phyloP scores from a whole-genome alignment of 1,140 invertebrate genomes.

The Sycobia sp. region DNA sequence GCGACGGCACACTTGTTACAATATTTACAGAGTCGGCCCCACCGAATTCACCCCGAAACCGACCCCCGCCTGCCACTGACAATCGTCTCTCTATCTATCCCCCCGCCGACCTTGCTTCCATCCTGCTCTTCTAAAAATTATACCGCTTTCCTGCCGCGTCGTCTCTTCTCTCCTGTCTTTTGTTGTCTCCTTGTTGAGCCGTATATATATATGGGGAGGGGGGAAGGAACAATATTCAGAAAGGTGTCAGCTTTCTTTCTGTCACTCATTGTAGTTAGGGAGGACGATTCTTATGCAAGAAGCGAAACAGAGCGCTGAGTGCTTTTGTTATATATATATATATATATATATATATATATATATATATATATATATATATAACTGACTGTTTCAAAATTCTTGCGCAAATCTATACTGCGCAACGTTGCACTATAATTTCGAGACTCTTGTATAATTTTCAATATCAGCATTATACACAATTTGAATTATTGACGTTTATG shows the following conservation, averaged over 20 bases:
- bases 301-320: neutral
- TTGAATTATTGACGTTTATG: no score
- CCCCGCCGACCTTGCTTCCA: neutral
- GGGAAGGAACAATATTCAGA: neutral
- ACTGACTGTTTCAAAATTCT: no score
- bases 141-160: slow-evolving; percentile 1
- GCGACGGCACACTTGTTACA: slow-evolving; percentile 59
- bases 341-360: no score
- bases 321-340: no score
- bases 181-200: neutral
- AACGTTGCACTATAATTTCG: no score
- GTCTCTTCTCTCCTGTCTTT: neutral
- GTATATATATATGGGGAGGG: neutral
- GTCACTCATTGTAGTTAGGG: neutral
- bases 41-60: slow-evolving; percentile 46
- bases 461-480: no score
- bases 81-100: slow-evolving; percentile 46
- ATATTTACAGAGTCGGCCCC: slow-evolving; percentile 58
- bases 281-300: neutral
- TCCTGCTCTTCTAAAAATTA: slow-evolving; percentile 19
- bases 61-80: slow-evolving; percentile 49
- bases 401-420: no score
- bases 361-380: no score
- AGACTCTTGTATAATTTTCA: no score
- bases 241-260: slow-evolving; percentile 6